Evolutionary conservation across 2,113 vertebrate species (phyloP).

Genomic region (Pontoporia blainvillei): DNA sequence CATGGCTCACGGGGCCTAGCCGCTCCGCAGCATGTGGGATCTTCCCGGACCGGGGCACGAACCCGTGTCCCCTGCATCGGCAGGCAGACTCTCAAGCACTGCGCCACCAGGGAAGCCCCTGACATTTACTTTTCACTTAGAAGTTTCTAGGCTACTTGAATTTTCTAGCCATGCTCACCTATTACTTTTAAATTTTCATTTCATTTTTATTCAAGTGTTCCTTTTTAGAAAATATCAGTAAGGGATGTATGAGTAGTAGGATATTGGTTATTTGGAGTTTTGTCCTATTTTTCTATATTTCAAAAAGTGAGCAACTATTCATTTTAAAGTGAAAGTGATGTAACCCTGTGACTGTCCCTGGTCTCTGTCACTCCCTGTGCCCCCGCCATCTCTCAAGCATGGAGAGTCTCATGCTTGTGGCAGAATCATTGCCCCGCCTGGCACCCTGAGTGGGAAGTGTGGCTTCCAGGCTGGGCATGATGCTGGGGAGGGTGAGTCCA

Average conservation of each 20-base stretch:
- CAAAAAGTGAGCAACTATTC: neutral
- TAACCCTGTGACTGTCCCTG: neutral
- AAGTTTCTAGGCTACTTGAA: neutral
- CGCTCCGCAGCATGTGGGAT: too few relatives aligned
- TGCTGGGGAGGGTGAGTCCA: neutral
- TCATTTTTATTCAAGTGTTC: slow-evolving; percentile 1
- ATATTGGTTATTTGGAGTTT: neutral
- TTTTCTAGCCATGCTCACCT: neutral
- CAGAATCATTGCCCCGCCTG: neutral
- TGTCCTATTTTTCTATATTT: neutral
- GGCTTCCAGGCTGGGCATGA: neutral
- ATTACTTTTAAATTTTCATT: neutral
- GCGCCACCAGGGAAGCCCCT: too few relatives aligned
- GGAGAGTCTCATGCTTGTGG: neutral
- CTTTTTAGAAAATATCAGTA: slow-evolving; percentile 13
- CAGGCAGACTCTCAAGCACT: too few relatives aligned
- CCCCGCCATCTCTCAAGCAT: neutral
- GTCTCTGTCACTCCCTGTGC: neutral
- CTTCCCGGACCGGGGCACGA: too few relatives aligned
- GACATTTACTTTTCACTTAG: neutral
- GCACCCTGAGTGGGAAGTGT: neutral
- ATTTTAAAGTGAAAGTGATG: neutral
- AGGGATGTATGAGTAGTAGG: neutral
- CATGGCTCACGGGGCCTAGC: too few relatives aligned
- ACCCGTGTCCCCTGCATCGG: too few relatives aligned